These are phyloP conservation scores for Tangara arthus DNA, from an alignment of 2,797 vertebrate species.

Conservation along the genomic window DNA sequence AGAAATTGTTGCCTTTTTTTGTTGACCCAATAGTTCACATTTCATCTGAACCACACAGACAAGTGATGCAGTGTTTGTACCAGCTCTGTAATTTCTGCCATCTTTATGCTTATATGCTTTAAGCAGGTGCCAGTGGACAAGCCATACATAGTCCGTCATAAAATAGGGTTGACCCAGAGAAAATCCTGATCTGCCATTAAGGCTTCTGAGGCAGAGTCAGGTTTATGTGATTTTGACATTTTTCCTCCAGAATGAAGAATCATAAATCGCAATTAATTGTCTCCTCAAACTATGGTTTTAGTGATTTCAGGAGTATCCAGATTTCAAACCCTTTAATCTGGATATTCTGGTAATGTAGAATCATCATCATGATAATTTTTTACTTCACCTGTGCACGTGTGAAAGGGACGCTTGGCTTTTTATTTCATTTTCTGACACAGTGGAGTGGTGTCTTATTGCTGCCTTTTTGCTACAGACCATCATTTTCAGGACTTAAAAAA, in stretches of 20 bases:
- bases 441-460: not conserved
- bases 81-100: not conserved
- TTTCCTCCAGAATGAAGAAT: not conserved
- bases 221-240: not conserved
- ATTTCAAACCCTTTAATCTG: not conserved
- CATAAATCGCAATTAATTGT: not conserved
- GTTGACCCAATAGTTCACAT: not conserved
- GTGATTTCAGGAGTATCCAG: not conserved
- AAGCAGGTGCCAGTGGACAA: not conserved
- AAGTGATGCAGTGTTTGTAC: rapidly evolving
- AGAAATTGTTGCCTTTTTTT: not conserved
- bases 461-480: not conserved
- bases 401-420: not conserved
- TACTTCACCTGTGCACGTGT: rapidly evolving
- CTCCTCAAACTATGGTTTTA: not conserved
- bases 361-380: not conserved
- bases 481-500: not conserved
- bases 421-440: not conserved
- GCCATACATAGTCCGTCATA: not conserved
- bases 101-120: not conserved
- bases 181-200: not conserved
- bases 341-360: not conserved
- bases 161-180: not conserved
- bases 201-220: not conserved
- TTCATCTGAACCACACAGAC: not conserved